Percentiles rank a stretch among this genome's conserved stretches.
Evolutionary conservation across 2,888 invertebrate genomes (phyloP).

Genomic region (Coelopa pilipes): DNA sequence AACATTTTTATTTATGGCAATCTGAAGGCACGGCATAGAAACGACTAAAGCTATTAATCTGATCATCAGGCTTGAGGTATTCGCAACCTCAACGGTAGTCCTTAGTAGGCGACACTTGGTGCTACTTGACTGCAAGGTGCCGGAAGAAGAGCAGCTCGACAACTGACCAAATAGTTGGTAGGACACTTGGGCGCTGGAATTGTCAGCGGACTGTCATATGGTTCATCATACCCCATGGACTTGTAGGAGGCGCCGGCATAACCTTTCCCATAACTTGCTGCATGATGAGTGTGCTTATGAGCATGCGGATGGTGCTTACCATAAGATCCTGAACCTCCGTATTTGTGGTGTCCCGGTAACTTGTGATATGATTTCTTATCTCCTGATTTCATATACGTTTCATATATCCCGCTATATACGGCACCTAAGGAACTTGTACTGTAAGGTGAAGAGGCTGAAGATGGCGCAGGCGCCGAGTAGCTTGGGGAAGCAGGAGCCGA

Average conservation of each 20-base stretch:
- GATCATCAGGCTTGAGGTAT: slow-evolving; percentile 13
- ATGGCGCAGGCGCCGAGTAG: slow-evolving; percentile 25
- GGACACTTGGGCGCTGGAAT: slow-evolving; percentile 35
- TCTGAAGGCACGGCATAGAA: slow-evolving; percentile 3
- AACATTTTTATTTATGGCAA: slow-evolving; percentile 27
- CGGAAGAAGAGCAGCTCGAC: slow-evolving; percentile 14
- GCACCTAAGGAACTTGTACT: slow-evolving; percentile 13
- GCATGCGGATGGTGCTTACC: slow-evolving; percentile 16
- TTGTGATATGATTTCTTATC: too few species aligned
- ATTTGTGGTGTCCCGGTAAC: too few species aligned
- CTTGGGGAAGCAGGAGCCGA: neutral
- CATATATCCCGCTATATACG: neutral
- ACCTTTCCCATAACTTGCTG: neutral
- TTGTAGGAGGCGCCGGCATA: slow-evolving; percentile 18
- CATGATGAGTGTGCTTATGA: slow-evolving; percentile 29
- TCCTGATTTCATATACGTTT: too few species aligned
- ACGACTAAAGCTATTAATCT: slow-evolving; percentile 1
- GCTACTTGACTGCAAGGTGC: slow-evolving; percentile 19
- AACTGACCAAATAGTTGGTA: slow-evolving; percentile 23
- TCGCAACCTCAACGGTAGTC: slow-evolving; percentile 37
- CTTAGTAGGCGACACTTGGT: neutral
- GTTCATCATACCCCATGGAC: slow-evolving; percentile 28
- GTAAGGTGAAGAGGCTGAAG: neutral
- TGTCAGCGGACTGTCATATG: neutral
- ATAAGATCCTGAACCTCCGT: slow-evolving; percentile 20